Evolutionary conservation across 2,888 invertebrate species (phyloP).

Genomic region (Trachelus troglodyta): DNA sequence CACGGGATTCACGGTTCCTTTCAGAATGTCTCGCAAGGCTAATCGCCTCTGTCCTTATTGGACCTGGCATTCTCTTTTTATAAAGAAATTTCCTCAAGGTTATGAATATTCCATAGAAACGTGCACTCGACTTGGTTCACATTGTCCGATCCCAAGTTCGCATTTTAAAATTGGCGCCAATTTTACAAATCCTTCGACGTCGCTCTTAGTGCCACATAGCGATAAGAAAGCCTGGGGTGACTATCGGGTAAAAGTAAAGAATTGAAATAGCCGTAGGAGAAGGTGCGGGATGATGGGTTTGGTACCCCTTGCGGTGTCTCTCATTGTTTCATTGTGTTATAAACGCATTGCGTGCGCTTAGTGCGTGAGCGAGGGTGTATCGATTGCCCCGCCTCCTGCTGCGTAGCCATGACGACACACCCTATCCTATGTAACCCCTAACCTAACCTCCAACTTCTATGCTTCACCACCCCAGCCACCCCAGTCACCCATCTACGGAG

Average conservation of each 20-base stretch:
- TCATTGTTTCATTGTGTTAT: conserved; percentile 60
- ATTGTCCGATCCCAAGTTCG: neutral
- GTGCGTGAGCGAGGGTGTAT: conserved; percentile 77
- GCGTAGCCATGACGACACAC: conserved; percentile 71
- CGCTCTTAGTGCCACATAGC: neutral
- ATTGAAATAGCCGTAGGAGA: neutral
- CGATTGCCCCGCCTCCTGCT: conserved; percentile 76
- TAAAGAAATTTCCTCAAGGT: neutral
- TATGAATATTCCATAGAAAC: neutral
- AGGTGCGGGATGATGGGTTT: neutral
- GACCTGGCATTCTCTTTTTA: neutral
- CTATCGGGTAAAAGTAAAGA: neutral
- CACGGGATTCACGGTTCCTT: neutral
- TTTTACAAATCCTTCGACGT: neutral
- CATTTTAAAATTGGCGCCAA: neutral
- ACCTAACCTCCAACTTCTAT: conserved; percentile 57
- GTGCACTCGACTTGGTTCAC: neutral
- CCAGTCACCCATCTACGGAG: neutral
- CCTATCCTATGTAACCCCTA: conserved; percentile 61
- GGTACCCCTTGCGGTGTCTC: neutral
- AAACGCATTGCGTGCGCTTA: conserved; percentile 58
- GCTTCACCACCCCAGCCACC: conserved; percentile 23
- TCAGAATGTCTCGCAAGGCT: neutral
- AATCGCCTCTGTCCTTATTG: neutral
- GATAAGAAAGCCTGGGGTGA: neutral